phyloP scores from a whole-genome alignment of 2,888 invertebrate species.

The Cryptocheilus praepositus region DNA sequence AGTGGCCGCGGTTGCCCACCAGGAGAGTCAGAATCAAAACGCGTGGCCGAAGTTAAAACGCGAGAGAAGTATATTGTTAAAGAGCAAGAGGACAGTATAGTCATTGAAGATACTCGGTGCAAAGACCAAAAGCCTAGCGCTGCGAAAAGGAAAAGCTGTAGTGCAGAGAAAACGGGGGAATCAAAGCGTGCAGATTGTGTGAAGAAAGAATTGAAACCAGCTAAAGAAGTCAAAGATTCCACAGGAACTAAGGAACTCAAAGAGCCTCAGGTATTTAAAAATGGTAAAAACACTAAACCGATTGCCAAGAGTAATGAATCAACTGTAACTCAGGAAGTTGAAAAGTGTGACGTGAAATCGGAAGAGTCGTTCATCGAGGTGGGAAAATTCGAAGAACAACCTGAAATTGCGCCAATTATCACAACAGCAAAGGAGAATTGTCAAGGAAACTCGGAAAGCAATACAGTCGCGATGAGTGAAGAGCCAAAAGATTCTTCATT shows the following conservation, averaged over 20 bases:
- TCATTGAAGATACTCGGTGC: slow-evolving; percentile 52
- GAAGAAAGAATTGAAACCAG: background rate
- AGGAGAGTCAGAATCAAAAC: slow-evolving; percentile 4
- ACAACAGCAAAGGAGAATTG: background rate
- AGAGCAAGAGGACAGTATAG: slow-evolving; percentile 59
- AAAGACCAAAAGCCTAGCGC: slow-evolving; percentile 18
- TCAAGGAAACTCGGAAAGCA: background rate
- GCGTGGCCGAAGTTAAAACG: slow-evolving; percentile 18
- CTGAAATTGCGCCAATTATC: no score
- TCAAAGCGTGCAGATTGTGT: background rate
- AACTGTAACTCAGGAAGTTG: slow-evolving; percentile 1
- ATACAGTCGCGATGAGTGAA: background rate
- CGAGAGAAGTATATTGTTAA: slow-evolving; percentile 51
- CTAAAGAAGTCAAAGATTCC: background rate
- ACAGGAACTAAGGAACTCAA: background rate
- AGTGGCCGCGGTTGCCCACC: slow-evolving; percentile 9
- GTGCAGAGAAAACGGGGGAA: slow-evolving; percentile 10
- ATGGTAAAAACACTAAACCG: slow-evolving; percentile 1
- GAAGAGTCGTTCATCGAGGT: slow-evolving; percentile 47
- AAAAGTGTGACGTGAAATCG: slow-evolving; percentile 9
- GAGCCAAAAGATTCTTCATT: slow-evolving; percentile 20
- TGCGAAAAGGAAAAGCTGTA: slow-evolving; percentile 9
- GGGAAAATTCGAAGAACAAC: slow-evolving; percentile 2
- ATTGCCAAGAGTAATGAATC: background rate
- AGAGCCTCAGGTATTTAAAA: background rate